Conservation (phyloP, 92 coral and sea anemone genomes). For the Umimayanthus kanabou region DNA sequence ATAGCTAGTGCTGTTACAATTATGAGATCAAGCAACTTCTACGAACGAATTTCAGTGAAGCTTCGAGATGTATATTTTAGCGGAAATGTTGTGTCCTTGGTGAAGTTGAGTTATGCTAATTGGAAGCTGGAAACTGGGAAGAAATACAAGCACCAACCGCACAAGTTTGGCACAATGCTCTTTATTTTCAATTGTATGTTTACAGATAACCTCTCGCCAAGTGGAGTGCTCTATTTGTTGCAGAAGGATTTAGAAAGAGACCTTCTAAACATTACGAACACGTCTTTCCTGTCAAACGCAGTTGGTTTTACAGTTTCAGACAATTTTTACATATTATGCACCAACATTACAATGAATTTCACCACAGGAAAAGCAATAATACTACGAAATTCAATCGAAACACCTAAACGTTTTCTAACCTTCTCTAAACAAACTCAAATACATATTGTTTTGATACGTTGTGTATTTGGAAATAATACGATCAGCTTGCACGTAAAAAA, state of each 20-base stretch:
- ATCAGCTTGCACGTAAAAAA: not conserved
- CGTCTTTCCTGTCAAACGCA: slow-evolving; percentile 1
- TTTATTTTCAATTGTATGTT: not conserved
- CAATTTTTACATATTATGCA: not conserved
- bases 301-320: not conserved
- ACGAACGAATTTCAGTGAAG: not conserved
- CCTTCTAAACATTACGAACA: slow-evolving; percentile 12
- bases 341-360: not conserved
- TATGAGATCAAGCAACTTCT: not conserved
- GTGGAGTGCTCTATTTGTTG: not conserved
- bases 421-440: not conserved
- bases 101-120: not conserved
- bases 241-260: not conserved
- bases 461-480: slow-evolving; percentile 6
- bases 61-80: not conserved
- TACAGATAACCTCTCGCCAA: too few species aligned
- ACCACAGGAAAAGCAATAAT: not conserved
- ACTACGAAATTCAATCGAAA: not conserved
- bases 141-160: not conserved
- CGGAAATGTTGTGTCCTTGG: not conserved
- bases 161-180: not conserved
- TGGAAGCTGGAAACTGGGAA: not conserved
- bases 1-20: not conserved
- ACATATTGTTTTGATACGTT: not conserved
- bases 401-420: not conserved